Conservation (phyloP, 1,140 invertebrate genomes). For the Hypothenemus hampei region DNA sequence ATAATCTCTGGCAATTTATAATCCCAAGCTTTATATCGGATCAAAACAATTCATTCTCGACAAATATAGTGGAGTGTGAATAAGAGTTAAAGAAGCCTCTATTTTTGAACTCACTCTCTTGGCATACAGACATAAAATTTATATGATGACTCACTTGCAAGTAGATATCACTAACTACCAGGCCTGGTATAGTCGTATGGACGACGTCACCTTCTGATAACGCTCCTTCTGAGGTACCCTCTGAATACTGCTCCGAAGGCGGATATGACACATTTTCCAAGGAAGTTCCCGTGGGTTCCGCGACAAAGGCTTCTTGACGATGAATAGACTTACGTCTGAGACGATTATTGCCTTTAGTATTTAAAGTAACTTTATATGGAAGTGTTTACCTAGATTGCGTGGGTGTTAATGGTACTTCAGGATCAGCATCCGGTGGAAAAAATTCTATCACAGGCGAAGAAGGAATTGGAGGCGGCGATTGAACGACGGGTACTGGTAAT, state of each 20-base stretch:
- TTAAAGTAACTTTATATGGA: not conserved
- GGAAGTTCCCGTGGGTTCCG: constrained; percentile 62
- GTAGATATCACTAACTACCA: constrained; percentile 66
- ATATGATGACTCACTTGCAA: constrained; percentile 58
- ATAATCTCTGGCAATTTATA: too few species aligned
- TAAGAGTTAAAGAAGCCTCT: too few species aligned
- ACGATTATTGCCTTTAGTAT: constrained; percentile 12
- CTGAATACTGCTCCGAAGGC: constrained; percentile 49
- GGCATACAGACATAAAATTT: not conserved
- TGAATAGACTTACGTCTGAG: constrained; percentile 60
- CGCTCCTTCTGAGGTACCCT: constrained; percentile 51
- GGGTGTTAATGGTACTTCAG: constrained; percentile 35
- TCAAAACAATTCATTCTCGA: too few species aligned
- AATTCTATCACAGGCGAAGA: constrained; percentile 46
- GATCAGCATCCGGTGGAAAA: constrained; percentile 46
- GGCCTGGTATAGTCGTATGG: constrained; percentile 37
- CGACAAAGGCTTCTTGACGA: constrained; percentile 73
- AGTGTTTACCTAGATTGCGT: constrained; percentile 24
- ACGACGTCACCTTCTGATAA: constrained; percentile 45
- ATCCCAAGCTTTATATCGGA: too few species aligned
- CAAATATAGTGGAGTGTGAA: too few species aligned
- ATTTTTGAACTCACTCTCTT: not conserved
- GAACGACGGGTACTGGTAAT: constrained; percentile 44
- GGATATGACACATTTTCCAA: constrained; percentile 58
- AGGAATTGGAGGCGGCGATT: constrained; percentile 46